Base-by-base conservation (phyloP, 2,113 vertebrate species). In the Ancistrus triradiatus region DNA sequence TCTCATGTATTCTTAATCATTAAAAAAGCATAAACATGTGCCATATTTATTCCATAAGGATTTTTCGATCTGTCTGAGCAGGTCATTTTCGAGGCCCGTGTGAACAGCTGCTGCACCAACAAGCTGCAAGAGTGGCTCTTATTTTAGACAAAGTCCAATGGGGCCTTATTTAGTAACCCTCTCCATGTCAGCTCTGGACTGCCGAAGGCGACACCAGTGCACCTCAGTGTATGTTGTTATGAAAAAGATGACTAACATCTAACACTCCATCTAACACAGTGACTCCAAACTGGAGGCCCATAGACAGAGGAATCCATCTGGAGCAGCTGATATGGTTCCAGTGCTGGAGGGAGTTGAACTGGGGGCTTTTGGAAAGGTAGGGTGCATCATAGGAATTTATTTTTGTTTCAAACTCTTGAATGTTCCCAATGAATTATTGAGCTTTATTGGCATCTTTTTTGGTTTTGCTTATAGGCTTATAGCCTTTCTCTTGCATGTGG, bases 311-410 rank as follows among this genome's bases (percentile, higher is more conserved):
- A 89, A 95, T 27, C 91, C 95, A 0, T 98, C 95, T 0, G 93
- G 86, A 17, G 79, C 83, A 8, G 78, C 84, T 0, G 95, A 98
- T 81, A 84, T 91, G 77, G 88, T 91, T 33, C 91, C 95, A 17
- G 91, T 88, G 2, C 76, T 98, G 77, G 96, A 99, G 77, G 96
- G 95, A 0, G 88, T 98, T 44, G 95, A 98, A 76, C 78, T 95
- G 44, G 90, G 89, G 35, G 87, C 87, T 14, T 90, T 84, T 11
- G 93, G 92, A 42, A 95, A 96, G 92, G 96, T 92, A 81, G 87
- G 72, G 55, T 37, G 4, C n/a, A n/a, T n/a, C n/a, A n/a, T n/a
- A n/a, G n/a, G n/a, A n/a, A n/a, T n/a, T n/a, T n/a, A n/a, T n/a
- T n/a, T n/a, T n/a, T n/a, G n/a, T n/a, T n/a, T n/a, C n/a, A n/a